Base-by-base conservation (phyloP, 1,140 invertebrate species). In the Lepidurus packardi region DNA sequence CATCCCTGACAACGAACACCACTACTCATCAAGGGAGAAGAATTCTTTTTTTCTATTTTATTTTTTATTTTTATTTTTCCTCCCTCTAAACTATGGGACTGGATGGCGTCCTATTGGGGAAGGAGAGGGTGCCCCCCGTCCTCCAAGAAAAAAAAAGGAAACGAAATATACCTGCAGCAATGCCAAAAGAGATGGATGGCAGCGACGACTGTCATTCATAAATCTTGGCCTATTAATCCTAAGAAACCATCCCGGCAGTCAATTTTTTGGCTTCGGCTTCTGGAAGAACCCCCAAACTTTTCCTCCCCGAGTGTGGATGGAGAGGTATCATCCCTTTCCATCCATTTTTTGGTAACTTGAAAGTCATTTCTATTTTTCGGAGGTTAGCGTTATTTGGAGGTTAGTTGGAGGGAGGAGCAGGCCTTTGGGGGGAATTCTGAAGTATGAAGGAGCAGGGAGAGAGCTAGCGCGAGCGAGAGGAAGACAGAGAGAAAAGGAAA, bases 1-100 rank as follows among this genome's bases (percentile, higher is more conserved):
- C 53, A 65, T 65, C 53, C 53, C 21, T 65, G 53, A 65, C 53
- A 65, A 65, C 21, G 13, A 65, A 65, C 53, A 65, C 53, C 53
- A 65, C 34, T 34, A 34, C 53, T 65, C 53, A 65, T 65, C 53
- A 65, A 65, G 21, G 53, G 34, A 34, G 34, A 4, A 4, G 34
- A 34, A 34, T n/a, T 4, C 53, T 65, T 65, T 9, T 65, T 13
- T 13, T 21, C 53, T 21, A 13, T 65, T 65, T 65, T n/a, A 65
- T 7, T 65, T n/a, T 65, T 21, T n/a, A n/a, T 21, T n/a, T 21
- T 65, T 21, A 65, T 21, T 21, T 65, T 65, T 47, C 53, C 53
- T 7, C 53, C 16, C 21, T 13, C 16, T 13, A 21, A 65, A 21
- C 53, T n/a, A 65, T n/a, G 53, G 9, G 53, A 21, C 16, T 7